Percentiles rank a stretch among this genome's conserved stretches.
Conservation (phyloP, 1,140 invertebrate genomes). For the Bombus waltoni region DNA sequence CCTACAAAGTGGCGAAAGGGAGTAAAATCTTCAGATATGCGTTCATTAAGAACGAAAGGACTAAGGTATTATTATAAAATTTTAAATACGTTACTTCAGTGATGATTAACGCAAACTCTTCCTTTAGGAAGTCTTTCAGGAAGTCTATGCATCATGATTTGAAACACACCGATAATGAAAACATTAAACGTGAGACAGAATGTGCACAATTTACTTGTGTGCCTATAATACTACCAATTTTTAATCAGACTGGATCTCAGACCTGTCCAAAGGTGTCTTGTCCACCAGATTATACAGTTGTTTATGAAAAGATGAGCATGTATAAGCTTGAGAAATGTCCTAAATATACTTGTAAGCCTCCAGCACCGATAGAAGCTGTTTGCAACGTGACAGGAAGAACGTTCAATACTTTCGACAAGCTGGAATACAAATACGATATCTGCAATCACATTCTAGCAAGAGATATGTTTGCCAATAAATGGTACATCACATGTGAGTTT, state of each 20-base stretch:
- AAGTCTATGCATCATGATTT: slow-evolving; percentile 11
- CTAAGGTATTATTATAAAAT: not conserved
- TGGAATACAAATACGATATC: slow-evolving; percentile 89
- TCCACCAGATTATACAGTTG: slow-evolving; percentile 83
- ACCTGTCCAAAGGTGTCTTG: slow-evolving; percentile 84
- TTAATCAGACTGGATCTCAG: slow-evolving; percentile 62
- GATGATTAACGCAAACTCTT: not conserved
- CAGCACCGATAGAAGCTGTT: slow-evolving; percentile 84
- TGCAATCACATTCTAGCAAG: slow-evolving; percentile 91
- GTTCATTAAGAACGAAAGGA: slow-evolving; percentile 10
- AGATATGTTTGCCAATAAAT: slow-evolving; percentile 82
- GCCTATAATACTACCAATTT: slow-evolving; percentile 76
- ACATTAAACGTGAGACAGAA: slow-evolving; percentile 10
- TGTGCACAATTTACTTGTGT: slow-evolving; percentile 84
- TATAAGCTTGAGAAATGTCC: slow-evolving; percentile 73
- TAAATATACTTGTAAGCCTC: slow-evolving; percentile 86
- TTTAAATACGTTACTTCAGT: not conserved
- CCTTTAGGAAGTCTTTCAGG: not conserved
- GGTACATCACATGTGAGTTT: slow-evolving; percentile 68
- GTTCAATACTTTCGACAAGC: slow-evolving; percentile 90
- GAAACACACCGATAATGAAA: not conserved
- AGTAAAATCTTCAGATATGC: slow-evolving; percentile 27
- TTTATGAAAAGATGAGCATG: slow-evolving; percentile 72
- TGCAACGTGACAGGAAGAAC: slow-evolving; percentile 90
- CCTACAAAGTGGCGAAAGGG: not conserved